phyloP scores from a whole-genome alignment of 2,888 invertebrate genomes.

The Drosophila formosana region DNA sequence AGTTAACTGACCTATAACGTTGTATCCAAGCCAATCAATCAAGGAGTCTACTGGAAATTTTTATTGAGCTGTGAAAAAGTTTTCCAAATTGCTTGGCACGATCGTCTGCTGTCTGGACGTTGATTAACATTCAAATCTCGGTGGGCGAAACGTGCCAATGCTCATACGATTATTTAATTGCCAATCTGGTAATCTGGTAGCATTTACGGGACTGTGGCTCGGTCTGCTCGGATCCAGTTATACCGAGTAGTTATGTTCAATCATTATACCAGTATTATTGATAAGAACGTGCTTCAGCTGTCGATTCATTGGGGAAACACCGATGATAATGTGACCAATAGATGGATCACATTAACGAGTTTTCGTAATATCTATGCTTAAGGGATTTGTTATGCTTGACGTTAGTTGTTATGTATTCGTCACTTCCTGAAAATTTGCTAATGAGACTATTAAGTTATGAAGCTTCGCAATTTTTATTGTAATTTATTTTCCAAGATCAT shows the following conservation, averaged over 20 bases:
- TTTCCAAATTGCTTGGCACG: conserved; percentile 43
- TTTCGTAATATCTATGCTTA: conserved; percentile 6
- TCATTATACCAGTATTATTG: conserved; percentile 12
- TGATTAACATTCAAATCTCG: conserved; percentile 55
- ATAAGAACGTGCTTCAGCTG: conserved; percentile 34
- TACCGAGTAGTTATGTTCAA: conserved; percentile 20
- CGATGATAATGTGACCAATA: conserved; percentile 24
- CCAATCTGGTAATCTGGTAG: conserved; percentile 17
- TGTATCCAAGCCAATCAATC: conserved; percentile 7
- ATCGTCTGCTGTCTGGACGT: conserved; percentile 54
- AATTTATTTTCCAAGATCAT: not conserved
- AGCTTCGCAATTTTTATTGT: not conserved
- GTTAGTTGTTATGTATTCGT: conserved; percentile 27
- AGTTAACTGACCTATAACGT: conserved; percentile 27
- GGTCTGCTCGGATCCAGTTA: conserved; percentile 14
- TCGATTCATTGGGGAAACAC: conserved; percentile 53
- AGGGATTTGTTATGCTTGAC: conserved; percentile 41
- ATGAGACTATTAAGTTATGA: not conserved
- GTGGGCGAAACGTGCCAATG: conserved; percentile 27
- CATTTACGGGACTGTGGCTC: not conserved
- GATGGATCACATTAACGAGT: conserved; percentile 15
- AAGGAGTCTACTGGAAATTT: conserved; percentile 14
- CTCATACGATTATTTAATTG: conserved; percentile 39
- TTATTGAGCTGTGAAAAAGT: conserved; percentile 18
- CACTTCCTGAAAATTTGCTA: not conserved